Conservation (phyloP, 1,140 invertebrate species). For the Chlorops oryzae region DNA sequence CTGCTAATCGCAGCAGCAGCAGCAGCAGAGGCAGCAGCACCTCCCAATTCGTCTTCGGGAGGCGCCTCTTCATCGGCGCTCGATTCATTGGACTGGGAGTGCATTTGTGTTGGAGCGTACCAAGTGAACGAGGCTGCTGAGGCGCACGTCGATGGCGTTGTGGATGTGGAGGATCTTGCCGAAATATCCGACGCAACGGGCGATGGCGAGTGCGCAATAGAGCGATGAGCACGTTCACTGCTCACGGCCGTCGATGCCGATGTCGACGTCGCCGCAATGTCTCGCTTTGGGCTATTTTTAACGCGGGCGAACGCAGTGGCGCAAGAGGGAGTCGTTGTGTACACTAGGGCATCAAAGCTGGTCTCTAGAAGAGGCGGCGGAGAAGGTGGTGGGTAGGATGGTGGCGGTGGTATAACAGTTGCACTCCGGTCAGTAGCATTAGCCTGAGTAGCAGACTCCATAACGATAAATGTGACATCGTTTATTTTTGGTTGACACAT, state of each 20-base stretch:
- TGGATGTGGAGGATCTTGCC: too few relatives aligned
- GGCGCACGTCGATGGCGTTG: conserved; percentile 17
- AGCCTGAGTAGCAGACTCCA: conserved; percentile 13
- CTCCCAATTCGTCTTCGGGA: background rate
- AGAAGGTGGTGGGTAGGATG: too few relatives aligned
- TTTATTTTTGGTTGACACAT: conserved; percentile 43
- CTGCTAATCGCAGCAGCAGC: conserved; percentile 44
- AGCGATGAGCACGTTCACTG: conserved; percentile 27
- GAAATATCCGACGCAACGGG: conserved; percentile 19
- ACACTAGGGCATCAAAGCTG: too few relatives aligned
- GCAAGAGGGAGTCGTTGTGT: too few relatives aligned
- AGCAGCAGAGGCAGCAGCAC: too few relatives aligned
- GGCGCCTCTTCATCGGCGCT: conserved; percentile 38
- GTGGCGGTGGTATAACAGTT: too few relatives aligned
- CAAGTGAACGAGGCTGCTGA: conserved; percentile 46
- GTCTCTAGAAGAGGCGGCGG: too few relatives aligned
- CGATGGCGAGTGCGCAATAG: conserved; percentile 39
- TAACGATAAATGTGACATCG: conserved; percentile 15
- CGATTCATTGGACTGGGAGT: too few relatives aligned
- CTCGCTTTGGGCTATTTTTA: conserved; percentile 22
- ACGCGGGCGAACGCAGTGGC: conserved; percentile 11
- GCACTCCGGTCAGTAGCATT: background rate
- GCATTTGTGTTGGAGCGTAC: conserved; percentile 26
- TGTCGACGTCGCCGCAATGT: background rate
- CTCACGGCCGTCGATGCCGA: conserved; percentile 2